A percentile compares a stretch with the other conserved stretches of the same genome.
Conservation (phyloP, 2,888 invertebrate genomes). For the Cosmia pyralina region DNA sequence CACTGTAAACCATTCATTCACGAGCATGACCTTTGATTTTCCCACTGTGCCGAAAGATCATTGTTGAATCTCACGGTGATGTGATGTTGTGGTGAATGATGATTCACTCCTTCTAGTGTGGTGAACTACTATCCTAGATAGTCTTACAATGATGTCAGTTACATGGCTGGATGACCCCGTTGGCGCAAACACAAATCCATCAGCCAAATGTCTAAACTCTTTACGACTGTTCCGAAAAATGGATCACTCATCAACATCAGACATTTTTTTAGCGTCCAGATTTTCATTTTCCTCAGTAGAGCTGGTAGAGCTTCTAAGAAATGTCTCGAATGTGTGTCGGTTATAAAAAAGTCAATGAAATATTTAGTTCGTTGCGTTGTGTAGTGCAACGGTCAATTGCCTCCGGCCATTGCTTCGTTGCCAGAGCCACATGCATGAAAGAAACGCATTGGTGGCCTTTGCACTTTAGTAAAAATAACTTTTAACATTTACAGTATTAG, state of each 20-base stretch:
- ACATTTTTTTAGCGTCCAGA: conserved; percentile 4
- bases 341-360: conserved; percentile 35
- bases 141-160: conserved; percentile 35
- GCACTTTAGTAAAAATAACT: conserved; percentile 40
- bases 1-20: conserved; percentile 24
- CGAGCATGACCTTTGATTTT: neutral
- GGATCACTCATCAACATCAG: conserved; percentile 28
- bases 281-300: neutral
- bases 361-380: conserved; percentile 25
- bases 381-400: conserved; percentile 67
- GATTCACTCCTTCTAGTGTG: conserved; percentile 31
- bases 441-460: conserved; percentile 63
- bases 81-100: neutral
- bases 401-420: conserved; percentile 47
- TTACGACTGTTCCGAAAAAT: conserved; percentile 30
- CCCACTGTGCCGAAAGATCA: conserved; percentile 5
- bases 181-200: conserved; percentile 59
- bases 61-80: neutral
- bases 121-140: conserved; percentile 36
- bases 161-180: conserved; percentile 49
- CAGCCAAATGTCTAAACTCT: conserved; percentile 45
- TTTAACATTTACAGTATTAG: conserved; percentile 18
- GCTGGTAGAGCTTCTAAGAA: conserved; percentile 47
- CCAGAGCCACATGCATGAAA: conserved; percentile 40
- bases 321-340: conserved; percentile 36